These are phyloP conservation scores for Geotria australis DNA, from an alignment of 2,797 vertebrate genomes.

Conservation along the genomic window DNA sequence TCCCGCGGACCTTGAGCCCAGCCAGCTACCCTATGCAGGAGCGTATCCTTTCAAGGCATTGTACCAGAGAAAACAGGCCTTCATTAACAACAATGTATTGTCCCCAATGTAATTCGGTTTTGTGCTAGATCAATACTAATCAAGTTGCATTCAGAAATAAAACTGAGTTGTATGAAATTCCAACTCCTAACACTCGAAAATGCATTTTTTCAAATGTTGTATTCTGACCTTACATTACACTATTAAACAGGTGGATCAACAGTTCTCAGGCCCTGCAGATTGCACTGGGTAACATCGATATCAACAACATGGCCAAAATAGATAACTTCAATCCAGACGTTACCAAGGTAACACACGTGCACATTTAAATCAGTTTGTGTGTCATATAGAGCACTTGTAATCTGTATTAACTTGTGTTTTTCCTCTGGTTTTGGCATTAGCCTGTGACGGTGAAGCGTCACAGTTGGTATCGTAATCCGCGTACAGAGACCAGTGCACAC, in stretches of 20 bases:
- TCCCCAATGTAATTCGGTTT: neutral
- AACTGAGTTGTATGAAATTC: neutral
- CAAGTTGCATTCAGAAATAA: neutral
- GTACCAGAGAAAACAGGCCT: neutral
- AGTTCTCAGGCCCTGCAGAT: conserved; percentile 44
- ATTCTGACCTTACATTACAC: conserved; percentile 8
- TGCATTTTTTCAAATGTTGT: neutral
- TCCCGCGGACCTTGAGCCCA: conserved; percentile 21
- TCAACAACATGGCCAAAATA: conserved; percentile 40
- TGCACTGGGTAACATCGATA: conserved; percentile 60
- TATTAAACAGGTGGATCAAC: conserved; percentile 27
- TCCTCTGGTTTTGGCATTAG: conserved; percentile 9
- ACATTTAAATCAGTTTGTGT: neutral
- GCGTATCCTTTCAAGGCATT: conserved; percentile 34
- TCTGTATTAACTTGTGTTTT: neutral
- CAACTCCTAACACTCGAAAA: neutral
- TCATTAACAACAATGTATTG: neutral
- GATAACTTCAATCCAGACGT: conserved; percentile 44
- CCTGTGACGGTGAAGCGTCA: conserved; percentile 15
- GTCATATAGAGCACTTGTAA: neutral
- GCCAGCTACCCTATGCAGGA: conserved; percentile 44
- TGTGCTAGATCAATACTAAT: neutral
- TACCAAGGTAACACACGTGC: conserved; percentile 8
- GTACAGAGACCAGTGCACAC: conserved; percentile 1
- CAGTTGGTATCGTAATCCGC: conserved; percentile 17